phyloP scores from a whole-genome alignment of 2,888 invertebrate species.

The Napeogenes sylphis region DNA sequence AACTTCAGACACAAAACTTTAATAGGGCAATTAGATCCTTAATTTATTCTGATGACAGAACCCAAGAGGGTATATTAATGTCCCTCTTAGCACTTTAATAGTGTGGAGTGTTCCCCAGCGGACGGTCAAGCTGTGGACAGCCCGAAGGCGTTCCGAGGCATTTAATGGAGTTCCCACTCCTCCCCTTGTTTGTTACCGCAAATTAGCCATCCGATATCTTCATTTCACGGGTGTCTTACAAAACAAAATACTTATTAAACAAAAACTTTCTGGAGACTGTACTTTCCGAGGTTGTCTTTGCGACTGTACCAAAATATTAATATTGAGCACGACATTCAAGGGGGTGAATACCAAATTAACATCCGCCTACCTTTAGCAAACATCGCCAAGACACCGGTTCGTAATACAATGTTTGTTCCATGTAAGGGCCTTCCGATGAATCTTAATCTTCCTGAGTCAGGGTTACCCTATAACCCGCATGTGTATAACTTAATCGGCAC shows the following conservation, averaged over 20 bases:
- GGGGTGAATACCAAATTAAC: slow-evolving; percentile 77
- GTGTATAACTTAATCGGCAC: slow-evolving; percentile 75
- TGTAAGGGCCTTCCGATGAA: slow-evolving; percentile 74
- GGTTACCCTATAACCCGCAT: slow-evolving; percentile 74
- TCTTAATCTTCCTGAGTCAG: slow-evolving; percentile 75
- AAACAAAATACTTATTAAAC: background rate
- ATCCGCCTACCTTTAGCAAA: slow-evolving; percentile 72
- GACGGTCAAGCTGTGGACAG: slow-evolving; percentile 67
- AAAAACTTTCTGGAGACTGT: slow-evolving; percentile 7
- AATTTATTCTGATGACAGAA: slow-evolving; percentile 70
- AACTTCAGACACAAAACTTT: slow-evolving; percentile 22
- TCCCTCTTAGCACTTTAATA: slow-evolving; percentile 77
- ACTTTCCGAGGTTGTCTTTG: slow-evolving; percentile 24
- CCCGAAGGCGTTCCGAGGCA: slow-evolving; percentile 63
- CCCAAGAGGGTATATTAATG: slow-evolving; percentile 68
- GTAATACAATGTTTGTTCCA: slow-evolving; percentile 74
- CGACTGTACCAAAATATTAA: slow-evolving; percentile 62
- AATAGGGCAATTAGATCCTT: slow-evolving; percentile 64
- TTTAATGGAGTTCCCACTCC: slow-evolving; percentile 56
- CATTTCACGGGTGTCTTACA: slow-evolving; percentile 28
- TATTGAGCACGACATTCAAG: slow-evolving; percentile 54
- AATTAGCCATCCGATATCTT: slow-evolving; percentile 56
- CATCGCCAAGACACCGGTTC: slow-evolving; percentile 69
- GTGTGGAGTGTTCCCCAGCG: slow-evolving; percentile 56
- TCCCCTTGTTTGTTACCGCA: slow-evolving; percentile 72